Conservation (phyloP, 2,888 invertebrate species). For the Orthosia gracilis region DNA sequence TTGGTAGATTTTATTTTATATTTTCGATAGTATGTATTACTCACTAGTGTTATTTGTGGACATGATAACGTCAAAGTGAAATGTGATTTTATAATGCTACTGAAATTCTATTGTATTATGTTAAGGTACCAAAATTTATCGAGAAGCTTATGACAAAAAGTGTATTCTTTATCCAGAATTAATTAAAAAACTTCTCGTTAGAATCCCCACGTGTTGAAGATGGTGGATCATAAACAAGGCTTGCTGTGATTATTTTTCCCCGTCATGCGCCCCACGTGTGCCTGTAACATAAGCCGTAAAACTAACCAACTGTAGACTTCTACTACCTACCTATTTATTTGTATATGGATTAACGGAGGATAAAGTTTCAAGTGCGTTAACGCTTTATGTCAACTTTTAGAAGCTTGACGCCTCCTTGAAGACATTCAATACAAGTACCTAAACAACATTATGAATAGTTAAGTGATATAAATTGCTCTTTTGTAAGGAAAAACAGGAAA, state of each 20-base stretch:
- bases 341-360: constrained; percentile 26
- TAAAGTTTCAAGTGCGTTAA: constrained; percentile 33
- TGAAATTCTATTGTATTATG: not conserved
- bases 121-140: not conserved
- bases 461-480: constrained; percentile 4
- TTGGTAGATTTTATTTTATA: not conserved
- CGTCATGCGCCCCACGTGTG: constrained; percentile 62
- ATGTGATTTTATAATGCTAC: not conserved
- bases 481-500: not conserved
- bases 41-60: too few species aligned
- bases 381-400: constrained; percentile 16
- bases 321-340: constrained; percentile 40
- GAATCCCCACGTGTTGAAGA: constrained; percentile 58
- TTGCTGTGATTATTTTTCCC: constrained; percentile 64
- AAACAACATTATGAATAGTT: not conserved
- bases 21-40: not conserved
- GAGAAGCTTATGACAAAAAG: not conserved
- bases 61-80: not conserved
- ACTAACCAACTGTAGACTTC: constrained; percentile 38
- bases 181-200: constrained; percentile 50
- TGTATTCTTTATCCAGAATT: constrained; percentile 13
- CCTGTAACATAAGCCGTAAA: constrained; percentile 38
- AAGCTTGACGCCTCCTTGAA: not conserved
- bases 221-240: constrained; percentile 56
- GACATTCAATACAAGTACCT: not conserved